Conservation (phyloP, 2,113 vertebrate species). For the Lepidothrix coronata region DNA sequence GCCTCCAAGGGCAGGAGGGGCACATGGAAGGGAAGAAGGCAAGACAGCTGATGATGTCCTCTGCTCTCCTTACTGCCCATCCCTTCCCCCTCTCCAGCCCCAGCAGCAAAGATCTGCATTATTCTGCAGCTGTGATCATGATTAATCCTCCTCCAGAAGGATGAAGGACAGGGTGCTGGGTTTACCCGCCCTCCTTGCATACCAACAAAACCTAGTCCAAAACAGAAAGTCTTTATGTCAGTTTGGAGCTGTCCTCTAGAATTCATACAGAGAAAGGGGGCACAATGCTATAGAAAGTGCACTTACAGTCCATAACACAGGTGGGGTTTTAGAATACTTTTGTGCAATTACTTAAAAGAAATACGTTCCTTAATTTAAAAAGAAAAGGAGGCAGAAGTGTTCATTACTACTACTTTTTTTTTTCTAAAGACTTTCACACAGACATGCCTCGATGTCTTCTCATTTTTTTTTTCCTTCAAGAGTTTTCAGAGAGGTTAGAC, state of each 20-base stretch:
- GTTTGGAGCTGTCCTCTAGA: not conserved
- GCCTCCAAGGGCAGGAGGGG: not conserved
- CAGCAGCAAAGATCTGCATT: conserved; percentile 7
- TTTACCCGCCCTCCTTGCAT: not conserved
- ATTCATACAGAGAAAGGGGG: not conserved
- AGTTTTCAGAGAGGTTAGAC: not conserved
- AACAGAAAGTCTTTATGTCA: not conserved
- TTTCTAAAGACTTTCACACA: not conserved
- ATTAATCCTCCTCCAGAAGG: conserved; percentile 38
- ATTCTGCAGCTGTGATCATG: conserved; percentile 42
- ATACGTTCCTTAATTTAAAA: not conserved
- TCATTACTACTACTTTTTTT: not conserved
- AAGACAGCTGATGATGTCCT: not conserved
- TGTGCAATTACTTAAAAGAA: not conserved
- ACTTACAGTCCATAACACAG: not conserved
- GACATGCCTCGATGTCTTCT: not conserved
- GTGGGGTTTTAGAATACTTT: not conserved
- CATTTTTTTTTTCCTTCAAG: not conserved
- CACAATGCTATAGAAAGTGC: not conserved
- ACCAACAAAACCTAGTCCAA: not conserved
- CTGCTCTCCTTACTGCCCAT: not conserved
- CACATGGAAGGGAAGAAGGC: not conserved
- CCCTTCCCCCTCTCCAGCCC: not conserved
- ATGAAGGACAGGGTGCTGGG: conserved; percentile 1
- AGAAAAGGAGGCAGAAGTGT: not conserved